phyloP scores from a whole-genome alignment of 2,113 vertebrate species.

The Athene cunicularia region DNA sequence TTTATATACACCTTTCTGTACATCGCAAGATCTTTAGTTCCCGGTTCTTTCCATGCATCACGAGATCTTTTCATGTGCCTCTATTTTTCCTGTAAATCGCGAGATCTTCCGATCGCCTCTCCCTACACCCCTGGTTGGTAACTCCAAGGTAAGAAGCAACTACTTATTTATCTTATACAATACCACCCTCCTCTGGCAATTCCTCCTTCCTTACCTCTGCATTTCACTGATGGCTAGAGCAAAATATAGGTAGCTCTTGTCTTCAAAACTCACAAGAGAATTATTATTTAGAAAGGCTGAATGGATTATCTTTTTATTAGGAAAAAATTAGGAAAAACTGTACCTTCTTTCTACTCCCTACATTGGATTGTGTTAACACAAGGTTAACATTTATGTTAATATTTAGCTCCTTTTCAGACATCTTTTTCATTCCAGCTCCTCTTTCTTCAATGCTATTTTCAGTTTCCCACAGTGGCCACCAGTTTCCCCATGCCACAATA shows the following conservation, averaged over 20 bases:
- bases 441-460: neutral
- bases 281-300: neutral
- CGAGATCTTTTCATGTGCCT: too few relatives aligned
- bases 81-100: too few relatives aligned
- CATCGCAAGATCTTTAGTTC: too few relatives aligned
- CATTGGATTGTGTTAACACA: neutral
- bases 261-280: neutral
- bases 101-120: too few relatives aligned
- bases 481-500: neutral
- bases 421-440: neutral
- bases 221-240: neutral
- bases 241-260: neutral
- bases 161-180: neutral
- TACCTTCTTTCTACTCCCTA: neutral
- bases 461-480: neutral
- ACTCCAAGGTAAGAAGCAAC: neutral
- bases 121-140: neutral
- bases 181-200: constrained; percentile 33
- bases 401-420: neutral
- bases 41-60: too few relatives aligned
- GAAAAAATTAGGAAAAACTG: neutral
- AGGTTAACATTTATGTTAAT: neutral
- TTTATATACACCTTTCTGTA: too few relatives aligned
- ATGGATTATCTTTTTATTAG: neutral
- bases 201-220: neutral